Evolutionary conservation across 1,140 invertebrate species (phyloP), one percentile per base, ranked within the genome.

Genomic region (Phymorhynchus buccinoides): DNA sequence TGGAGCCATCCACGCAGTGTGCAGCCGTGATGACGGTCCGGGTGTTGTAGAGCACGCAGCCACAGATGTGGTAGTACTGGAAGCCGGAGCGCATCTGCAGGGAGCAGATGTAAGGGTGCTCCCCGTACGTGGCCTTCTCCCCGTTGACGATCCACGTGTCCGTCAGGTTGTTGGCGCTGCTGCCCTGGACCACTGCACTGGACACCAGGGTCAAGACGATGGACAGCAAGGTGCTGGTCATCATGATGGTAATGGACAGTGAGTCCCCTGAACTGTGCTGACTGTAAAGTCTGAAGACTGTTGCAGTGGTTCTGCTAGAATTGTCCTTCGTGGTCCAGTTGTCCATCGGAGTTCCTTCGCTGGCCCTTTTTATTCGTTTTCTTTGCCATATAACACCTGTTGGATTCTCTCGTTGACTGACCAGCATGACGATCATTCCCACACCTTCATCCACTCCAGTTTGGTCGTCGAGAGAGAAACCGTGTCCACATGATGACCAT

Each of bases 51-150:
- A 84, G 39, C 44, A 78, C 77, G 75, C 42, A 77, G 37, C 83
- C 83, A n/a, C 83, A 84, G 75, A 44, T 84, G 75, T 84, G 83
- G 30, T 44, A 79, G 48, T 44, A 84, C 22, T 30, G 35, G 81
- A 71, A 42, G 52, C 73, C 71, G 12, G 35, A 44, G 22, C 52
- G 75, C 12, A 42, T 52, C 75, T 84, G 83, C 27, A 84, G 75
- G 32, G 83, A 84, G 52, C 52, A 78, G 83, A 84, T 84, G 75
- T 84, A 84, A 18, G 83, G 83, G 52, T 84, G 83, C 9, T 80
- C 77, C 35, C 77, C 52, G 75, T 62, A 68, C 1, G 83, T 68
- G 27, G 83, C 83, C 16, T 48, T 32, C 1, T 39, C 37, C 1
- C 83, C 83, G 56, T 48, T 68, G 52, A 84, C 83, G 48, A 84